Evolutionary conservation across 2,113 vertebrate species (phyloP), one percentile per base, ranked within the genome.

Genomic region (Carassius auratus): DNA sequence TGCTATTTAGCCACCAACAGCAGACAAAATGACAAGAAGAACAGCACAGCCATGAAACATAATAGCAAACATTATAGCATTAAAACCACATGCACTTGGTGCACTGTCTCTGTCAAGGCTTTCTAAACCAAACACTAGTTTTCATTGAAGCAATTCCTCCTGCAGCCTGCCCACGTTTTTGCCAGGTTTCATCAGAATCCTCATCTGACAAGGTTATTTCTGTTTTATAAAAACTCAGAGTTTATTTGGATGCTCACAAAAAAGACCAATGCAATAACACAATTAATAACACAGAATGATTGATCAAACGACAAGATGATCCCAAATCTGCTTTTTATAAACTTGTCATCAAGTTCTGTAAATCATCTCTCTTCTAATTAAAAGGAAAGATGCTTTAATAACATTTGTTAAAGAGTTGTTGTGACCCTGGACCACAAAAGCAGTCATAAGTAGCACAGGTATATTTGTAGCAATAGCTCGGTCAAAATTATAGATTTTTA

Each of bases 111-210:
- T 76, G 69, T 45, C 55, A 76, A 76, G 71, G 82, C 30, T 84
- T 84, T 75, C 69, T 38, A 45, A 71, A 64, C 45, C 45, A 84
- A 23, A 79, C 52, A 79, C 66, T 81, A 36, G 33, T 81, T 76
- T 59, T 76, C 77, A 64, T 4, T 10, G n/a, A 64, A 45, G 36
- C 36, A 26, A 26, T 80, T 64, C 23, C 36, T 79, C 5, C 33
- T 48, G 21, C 36, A 48, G 21, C 26, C 30, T 79, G 10, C 71
- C n/a, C 33, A 5, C 3, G 14, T 45, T 50, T 30, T 76, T 69
- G 62, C 19, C 50, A 66, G 45, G 59, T 14, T 75, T 68, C 30
- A 77, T 68, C 55, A 38, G 59, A 80, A 64, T 80, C 57, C 59
- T 17, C 59, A 21, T 13, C 26, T 59, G 52, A n/a, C 30, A 78